A percentile compares a stretch with the other conserved stretches of the same genome.
phyloP scores from a whole-genome alignment of 2,113 vertebrate genomes.

The Scomber japonicus region DNA sequence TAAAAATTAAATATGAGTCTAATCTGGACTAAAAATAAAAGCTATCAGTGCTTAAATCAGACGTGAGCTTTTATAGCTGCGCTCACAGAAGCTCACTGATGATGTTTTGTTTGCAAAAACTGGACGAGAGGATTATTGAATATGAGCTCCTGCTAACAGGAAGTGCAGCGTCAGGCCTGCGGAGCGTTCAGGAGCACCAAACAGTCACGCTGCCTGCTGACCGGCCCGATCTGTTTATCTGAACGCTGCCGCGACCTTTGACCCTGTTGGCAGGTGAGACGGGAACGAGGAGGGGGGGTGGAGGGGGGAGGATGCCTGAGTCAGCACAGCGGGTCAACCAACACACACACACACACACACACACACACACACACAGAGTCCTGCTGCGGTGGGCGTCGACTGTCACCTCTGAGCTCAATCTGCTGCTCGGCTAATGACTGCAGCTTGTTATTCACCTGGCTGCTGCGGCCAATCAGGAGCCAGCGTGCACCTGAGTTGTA shows the following conservation, averaged over 20 bases:
- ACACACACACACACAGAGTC: background rate
- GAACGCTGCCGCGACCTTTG: conserved; percentile 57
- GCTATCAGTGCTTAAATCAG: no score
- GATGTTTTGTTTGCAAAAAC: conserved; percentile 13
- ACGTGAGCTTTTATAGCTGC: background rate
- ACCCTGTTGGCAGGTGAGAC: conserved; percentile 56
- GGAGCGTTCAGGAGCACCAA: conserved; percentile 5
- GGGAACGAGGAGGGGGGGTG: no score
- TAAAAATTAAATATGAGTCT: no score
- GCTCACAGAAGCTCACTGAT: background rate
- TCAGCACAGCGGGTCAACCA: conserved; percentile 30
- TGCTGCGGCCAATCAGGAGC: conserved; percentile 36
- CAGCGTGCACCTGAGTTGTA: background rate
- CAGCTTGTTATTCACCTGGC: conserved; percentile 19
- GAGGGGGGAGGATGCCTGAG: background rate
- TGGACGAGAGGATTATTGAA: conserved; percentile 3
- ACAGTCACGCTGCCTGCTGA: conserved; percentile 22
- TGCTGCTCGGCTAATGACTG: background rate
- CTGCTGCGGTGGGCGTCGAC: background rate
- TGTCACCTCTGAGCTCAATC: conserved; percentile 1
- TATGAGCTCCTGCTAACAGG: conserved; percentile 25
- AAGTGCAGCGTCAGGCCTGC: conserved; percentile 57
- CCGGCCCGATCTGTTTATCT: conserved; percentile 53
- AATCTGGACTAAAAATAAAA: no score
- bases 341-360: background rate